These are phyloP conservation scores for Selenia dentaria DNA, from an alignment of 2,888 invertebrate species.

Conservation along the genomic window DNA sequence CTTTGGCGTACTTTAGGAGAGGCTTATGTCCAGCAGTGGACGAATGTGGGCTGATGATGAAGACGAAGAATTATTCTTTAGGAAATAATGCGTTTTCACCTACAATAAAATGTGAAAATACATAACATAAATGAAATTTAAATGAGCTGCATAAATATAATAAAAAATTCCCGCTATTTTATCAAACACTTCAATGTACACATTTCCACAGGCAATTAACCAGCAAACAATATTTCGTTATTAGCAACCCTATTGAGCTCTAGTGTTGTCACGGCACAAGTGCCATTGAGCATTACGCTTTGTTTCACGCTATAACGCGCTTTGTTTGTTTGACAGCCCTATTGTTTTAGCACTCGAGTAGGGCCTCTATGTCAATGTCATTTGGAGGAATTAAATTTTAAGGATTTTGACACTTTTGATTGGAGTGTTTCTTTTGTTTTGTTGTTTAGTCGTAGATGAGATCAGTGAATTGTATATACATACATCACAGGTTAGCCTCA, in stretches of 20 bases:
- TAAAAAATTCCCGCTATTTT: too few relatives aligned
- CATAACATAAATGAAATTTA: too few relatives aligned
- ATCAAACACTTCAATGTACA: conserved; percentile 27
- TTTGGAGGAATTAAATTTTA: conserved; percentile 48
- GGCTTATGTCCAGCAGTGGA: too few relatives aligned
- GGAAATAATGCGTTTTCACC: too few relatives aligned
- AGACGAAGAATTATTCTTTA: too few relatives aligned
- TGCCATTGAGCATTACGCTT: conserved; percentile 43
- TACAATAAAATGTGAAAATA: too few relatives aligned
- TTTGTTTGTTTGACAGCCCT: conserved; percentile 62
- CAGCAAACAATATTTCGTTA: conserved; percentile 45
- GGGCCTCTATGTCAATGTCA: conserved; percentile 58
- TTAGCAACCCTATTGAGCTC: conserved; percentile 37
- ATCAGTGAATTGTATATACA: too few relatives aligned
- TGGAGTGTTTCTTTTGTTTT: conserved; percentile 33
- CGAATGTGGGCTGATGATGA: too few relatives aligned
- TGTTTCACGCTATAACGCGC: conserved; percentile 39
- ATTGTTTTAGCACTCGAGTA: conserved; percentile 56
- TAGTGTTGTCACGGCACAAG: conserved; percentile 39
- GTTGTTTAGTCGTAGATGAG: too few relatives aligned
- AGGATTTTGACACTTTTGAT: conserved; percentile 40
- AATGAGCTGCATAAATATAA: too few relatives aligned
- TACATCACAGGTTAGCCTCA: too few relatives aligned
- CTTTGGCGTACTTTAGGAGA: too few relatives aligned
- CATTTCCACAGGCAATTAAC: conserved; percentile 34